Base-by-base conservation (phyloP, 92 coral and sea anemone genomes). In the Zoanthus sociatus region DNA sequence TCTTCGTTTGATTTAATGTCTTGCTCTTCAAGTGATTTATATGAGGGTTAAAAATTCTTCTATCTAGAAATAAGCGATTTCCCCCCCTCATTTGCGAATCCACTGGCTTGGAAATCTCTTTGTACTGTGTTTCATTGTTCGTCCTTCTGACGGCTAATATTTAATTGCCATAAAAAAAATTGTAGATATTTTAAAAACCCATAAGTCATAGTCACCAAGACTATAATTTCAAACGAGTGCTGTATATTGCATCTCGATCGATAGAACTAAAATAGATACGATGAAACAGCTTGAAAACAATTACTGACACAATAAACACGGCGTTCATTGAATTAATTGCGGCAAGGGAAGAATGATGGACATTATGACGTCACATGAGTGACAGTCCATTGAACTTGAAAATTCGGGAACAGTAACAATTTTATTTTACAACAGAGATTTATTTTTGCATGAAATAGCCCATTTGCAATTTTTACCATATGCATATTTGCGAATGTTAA, bases 1-100 rank as follows among this genome's bases (percentile, higher is more conserved):
- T 67, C 60, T 46, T 11, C 61, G 60, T 14, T 64, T 48, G 75
- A 44, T 16, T 54, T 37, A 68, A 10, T 13, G 7, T 20, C 60
- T 47, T n/a, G 66, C 60, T 44, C 45, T 63, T 45, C 46, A 14
- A 47, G 70, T 18, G 75, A 37, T 66, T 47, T 71, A 18, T 44
- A 5, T 12, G 74, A 48, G 42, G 68, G 61, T 17, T 56, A 20
- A n/a, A 18, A 12, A 21, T 45, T 66, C 45, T 66, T 67, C 16
- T 81, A 33, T 17, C 31, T 11, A 66, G 48, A 67, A 81, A 45
- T 1, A 46, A 81, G 85, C 73, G 60, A 66, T 67, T 81, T 78
- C 58, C 48, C 66, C 13, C 14, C 75, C 60, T 81, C 85, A 81
- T 81, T 54, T 48, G 85, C 85, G 58, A 81, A 81, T 64, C 85